These are phyloP conservation scores for Folsomia manolachei DNA, from an alignment of 2,888 invertebrate species.

Conservation along the genomic window DNA sequence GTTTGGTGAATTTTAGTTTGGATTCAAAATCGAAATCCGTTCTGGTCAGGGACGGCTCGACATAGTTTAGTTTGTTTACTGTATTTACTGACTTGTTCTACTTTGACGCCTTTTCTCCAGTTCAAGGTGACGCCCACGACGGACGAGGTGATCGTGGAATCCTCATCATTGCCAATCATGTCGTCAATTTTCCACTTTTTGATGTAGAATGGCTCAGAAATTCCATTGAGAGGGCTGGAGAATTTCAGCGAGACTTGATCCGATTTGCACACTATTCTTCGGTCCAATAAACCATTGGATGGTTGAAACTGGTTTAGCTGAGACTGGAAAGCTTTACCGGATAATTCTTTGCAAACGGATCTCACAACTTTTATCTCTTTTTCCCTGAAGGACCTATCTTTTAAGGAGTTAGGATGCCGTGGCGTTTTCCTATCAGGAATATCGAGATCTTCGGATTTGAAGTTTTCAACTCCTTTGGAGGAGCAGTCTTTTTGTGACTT, in stretches of 20 bases:
- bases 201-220: constrained; percentile 21
- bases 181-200: constrained; percentile 21
- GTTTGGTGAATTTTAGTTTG: constrained; percentile 31
- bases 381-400: neutral
- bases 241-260: constrained; percentile 21
- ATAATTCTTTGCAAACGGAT: constrained; percentile 2
- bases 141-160: constrained; percentile 5
- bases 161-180: constrained; percentile 12
- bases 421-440: neutral
- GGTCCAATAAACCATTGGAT: neutral
- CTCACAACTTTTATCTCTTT: constrained; percentile 7
- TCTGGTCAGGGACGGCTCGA: constrained; percentile 26
- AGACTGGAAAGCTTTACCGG: constrained; percentile 1
- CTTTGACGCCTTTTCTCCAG: constrained; percentile 37
- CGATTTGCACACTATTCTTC: constrained; percentile 13
- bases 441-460: constrained; percentile 5
- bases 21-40: constrained; percentile 35
- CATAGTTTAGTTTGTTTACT: constrained; percentile 13
- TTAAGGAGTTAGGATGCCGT: neutral
- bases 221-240: constrained; percentile 16
- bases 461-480: neutral
- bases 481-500: constrained; percentile 2
- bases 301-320: constrained; percentile 1
- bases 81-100: constrained; percentile 23
- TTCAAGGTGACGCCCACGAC: constrained; percentile 32